Percentiles rank a stretch among this genome's conserved stretches.
Conservation (phyloP, 2,888 invertebrate genomes). For the Hemaris fuciformis region DNA sequence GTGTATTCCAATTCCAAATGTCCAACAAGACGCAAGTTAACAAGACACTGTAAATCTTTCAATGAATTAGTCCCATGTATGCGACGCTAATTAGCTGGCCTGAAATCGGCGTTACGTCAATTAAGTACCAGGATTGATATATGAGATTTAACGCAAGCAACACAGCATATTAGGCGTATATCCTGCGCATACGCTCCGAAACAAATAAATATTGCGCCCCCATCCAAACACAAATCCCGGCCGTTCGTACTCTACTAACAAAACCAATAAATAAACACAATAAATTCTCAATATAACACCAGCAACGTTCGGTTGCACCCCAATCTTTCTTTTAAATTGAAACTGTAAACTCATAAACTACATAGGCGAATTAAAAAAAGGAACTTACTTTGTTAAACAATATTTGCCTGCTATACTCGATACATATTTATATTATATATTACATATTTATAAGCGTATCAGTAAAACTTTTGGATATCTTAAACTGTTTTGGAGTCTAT, state of each 20-base stretch:
- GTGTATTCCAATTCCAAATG: neutral
- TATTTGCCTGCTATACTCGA: too few relatives aligned
- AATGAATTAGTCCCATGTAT: slow-evolving; percentile 42
- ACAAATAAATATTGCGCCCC: slow-evolving; percentile 70
- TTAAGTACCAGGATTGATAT: slow-evolving; percentile 65
- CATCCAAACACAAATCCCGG: slow-evolving; percentile 62
- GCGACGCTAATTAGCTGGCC: slow-evolving; percentile 43
- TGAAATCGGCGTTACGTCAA: slow-evolving; percentile 53
- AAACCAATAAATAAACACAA: slow-evolving; percentile 73
- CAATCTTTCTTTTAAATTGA: slow-evolving; percentile 16
- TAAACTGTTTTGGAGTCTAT: neutral
- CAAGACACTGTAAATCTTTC: slow-evolving; percentile 26
- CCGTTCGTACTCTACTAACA: slow-evolving; percentile 62
- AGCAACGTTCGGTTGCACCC: slow-evolving; percentile 40
- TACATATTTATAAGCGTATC: too few relatives aligned
- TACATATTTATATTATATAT: too few relatives aligned
- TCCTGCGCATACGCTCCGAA: slow-evolving; percentile 64
- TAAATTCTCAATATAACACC: slow-evolving; percentile 71
- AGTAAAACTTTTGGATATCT: too few relatives aligned
- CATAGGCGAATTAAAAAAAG: slow-evolving; percentile 37
- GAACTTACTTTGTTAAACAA: slow-evolving; percentile 44
- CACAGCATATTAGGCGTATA: slow-evolving; percentile 61
- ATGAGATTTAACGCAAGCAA: slow-evolving; percentile 56
- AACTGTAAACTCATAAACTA: slow-evolving; percentile 9
- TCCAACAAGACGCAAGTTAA: neutral